phyloP scores from a whole-genome alignment of 2,797 vertebrate species.

The Phoebastria nigripes region DNA sequence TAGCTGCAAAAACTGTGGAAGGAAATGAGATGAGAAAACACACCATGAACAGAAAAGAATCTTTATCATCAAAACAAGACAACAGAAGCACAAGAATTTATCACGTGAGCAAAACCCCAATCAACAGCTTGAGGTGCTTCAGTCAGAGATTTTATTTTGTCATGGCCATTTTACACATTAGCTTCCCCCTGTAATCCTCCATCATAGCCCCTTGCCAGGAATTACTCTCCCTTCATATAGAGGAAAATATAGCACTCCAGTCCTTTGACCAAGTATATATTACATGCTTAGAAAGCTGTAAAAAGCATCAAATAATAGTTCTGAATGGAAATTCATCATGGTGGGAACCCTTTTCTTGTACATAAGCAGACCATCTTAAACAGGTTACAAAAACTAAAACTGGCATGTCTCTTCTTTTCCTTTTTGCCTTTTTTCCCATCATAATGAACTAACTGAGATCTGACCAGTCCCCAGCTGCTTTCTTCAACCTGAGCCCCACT shows the following conservation, averaged over 20 bases:
- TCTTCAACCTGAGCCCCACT: constrained; percentile 70
- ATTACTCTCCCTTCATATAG: background rate
- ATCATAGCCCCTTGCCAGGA: background rate
- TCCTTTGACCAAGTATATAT: background rate
- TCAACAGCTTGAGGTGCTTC: background rate
- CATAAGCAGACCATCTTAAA: background rate
- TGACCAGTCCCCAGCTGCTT: constrained; percentile 71
- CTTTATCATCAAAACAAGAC: background rate
- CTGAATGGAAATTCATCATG: background rate
- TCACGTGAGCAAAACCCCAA: background rate
- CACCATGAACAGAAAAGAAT: background rate
- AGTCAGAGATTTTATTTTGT: background rate
- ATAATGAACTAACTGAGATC: background rate
- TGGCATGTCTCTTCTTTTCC: background rate
- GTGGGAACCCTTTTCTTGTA: background rate
- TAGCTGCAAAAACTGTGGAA: background rate
- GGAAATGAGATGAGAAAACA: background rate
- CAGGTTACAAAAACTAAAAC: background rate
- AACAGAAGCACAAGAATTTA: background rate
- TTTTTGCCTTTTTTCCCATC: background rate
- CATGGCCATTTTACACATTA: background rate
- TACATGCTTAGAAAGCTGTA: background rate
- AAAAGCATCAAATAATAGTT: background rate
- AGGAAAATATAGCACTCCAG: background rate
- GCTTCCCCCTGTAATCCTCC: background rate